These are phyloP conservation scores for Enhydra lutris DNA, from an alignment of 2,113 vertebrate species.

Conservation along the genomic window DNA sequence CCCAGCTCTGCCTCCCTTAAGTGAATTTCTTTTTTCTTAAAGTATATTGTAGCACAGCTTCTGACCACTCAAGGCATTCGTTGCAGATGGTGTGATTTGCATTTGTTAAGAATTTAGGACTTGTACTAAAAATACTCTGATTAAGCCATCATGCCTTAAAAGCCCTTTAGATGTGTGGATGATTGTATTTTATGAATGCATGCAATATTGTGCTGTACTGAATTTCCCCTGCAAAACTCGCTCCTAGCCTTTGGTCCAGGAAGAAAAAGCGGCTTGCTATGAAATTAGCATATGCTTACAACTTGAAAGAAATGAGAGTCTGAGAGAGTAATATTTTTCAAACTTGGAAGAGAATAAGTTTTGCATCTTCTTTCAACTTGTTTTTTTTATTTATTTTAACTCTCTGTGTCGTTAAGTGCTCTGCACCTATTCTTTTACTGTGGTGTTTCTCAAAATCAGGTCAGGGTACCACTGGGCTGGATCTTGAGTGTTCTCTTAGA, in stretches of 20 bases:
- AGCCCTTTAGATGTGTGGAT: background rate
- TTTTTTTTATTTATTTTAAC: background rate
- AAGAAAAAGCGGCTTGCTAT: slow-evolving; percentile 2
- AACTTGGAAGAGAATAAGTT: background rate
- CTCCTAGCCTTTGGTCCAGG: background rate
- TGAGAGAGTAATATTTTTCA: slow-evolving; percentile 27
- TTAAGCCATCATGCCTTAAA: slow-evolving; percentile 27
- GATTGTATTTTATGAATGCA: background rate
- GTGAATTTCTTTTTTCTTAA: slow-evolving; percentile 43
- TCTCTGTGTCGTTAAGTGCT: background rate
- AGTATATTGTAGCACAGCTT: slow-evolving; percentile 32
- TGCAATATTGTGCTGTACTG: background rate
- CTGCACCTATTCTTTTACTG: background rate
- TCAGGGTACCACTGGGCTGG: background rate
- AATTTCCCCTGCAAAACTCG: slow-evolving; percentile 38
- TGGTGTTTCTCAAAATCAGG: background rate
- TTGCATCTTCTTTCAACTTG: background rate
- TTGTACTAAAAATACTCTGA: slow-evolving; percentile 42
- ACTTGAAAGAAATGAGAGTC: slow-evolving; percentile 29
- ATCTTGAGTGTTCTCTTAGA: background rate
- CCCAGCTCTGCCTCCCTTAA: background rate
- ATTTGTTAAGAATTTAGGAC: slow-evolving; percentile 36
- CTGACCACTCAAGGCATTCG: background rate
- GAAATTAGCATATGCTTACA: slow-evolving; percentile 45
- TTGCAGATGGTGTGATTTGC: background rate